Base-by-base conservation (phyloP, 2,888 invertebrate species). In the Disparrhopalites patrizii region DNA sequence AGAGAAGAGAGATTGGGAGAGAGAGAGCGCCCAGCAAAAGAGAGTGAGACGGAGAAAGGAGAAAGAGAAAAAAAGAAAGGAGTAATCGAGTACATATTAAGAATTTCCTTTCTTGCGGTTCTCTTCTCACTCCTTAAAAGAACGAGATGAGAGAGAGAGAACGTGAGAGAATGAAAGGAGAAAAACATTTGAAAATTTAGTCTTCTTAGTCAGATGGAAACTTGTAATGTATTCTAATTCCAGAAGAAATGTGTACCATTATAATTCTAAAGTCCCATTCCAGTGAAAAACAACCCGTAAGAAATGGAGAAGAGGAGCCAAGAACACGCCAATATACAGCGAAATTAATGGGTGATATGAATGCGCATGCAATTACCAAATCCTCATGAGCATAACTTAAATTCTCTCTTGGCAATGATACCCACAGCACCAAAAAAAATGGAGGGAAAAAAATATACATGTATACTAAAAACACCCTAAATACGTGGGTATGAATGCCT, bases 311-410 rank as follows among this genome's bases (percentile, higher is more conserved):
- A 27, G 58, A 67, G 60, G 56, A 66, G 62, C 65, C 66, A 65
- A 58, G 63, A 66, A 63, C 50, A 56, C 51, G 47, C 66, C 62
- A 66, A 66, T 68, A 68, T 65, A n/a, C n/a, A 68, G 60, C 52
- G 61, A 73, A 73, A 73, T 73, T 73, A 73, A 73, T 73, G 72
- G 73, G 70, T 65, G 70, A 71, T 73, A 72, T 73, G 71, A 72
- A 71, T 69, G 69, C 70, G 69, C 71, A 67, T 66, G 72, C 73
- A 73, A 73, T 73, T 73, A 73, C 73, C 63, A 68, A 71, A 72
- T 72, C 64, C 73, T 73, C 73, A 73, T 73, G 73, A 72, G 73
- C 68, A 70, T 72, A 68, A 72, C 73, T 70, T 66, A 64, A 69
- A 73, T 68, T 73, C 73, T n/a, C n/a, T 71, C 71, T 73, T 73